Evolutionary conservation across 2,888 invertebrate genomes (phyloP).

Genomic region (Creontiades dilutus): DNA sequence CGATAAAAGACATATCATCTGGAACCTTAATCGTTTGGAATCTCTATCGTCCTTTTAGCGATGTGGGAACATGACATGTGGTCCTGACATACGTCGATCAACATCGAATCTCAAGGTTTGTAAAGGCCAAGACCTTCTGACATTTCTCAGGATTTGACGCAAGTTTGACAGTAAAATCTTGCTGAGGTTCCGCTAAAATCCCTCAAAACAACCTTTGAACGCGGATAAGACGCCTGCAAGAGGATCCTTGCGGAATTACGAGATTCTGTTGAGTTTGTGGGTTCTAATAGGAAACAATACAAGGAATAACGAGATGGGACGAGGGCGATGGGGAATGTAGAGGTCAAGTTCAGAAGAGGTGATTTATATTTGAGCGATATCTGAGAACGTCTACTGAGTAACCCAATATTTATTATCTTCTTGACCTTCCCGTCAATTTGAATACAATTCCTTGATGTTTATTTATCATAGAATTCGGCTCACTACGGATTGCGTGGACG

Average conservation of each 20-base stretch:
- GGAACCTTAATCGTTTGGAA: too few relatives aligned
- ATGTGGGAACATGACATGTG: too few relatives aligned
- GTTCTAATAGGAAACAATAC: too few relatives aligned
- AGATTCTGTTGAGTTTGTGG: not conserved
- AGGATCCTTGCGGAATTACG: not conserved
- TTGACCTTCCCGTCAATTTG: not conserved
- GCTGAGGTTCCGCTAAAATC: too few relatives aligned
- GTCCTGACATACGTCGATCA: too few relatives aligned
- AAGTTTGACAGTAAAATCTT: too few relatives aligned
- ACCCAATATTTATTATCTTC: not conserved
- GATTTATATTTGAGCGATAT: not conserved
- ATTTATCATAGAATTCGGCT: not conserved
- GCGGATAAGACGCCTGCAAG: not conserved
- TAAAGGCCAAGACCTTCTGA: not conserved
- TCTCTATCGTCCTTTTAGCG: too few relatives aligned
- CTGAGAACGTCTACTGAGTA: not conserved
- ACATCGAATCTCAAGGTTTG: not conserved
- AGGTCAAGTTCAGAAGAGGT: slow-evolving; percentile 12
- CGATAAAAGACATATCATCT: too few relatives aligned
- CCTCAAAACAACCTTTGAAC: too few relatives aligned
- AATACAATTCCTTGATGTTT: not conserved
- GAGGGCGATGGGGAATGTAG: not conserved
- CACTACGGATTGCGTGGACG: not conserved
- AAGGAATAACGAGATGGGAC: not conserved
- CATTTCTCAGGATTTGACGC: too few relatives aligned